Base-by-base conservation (phyloP, 2,113 vertebrate species). In the Mustela lutreola region DNA sequence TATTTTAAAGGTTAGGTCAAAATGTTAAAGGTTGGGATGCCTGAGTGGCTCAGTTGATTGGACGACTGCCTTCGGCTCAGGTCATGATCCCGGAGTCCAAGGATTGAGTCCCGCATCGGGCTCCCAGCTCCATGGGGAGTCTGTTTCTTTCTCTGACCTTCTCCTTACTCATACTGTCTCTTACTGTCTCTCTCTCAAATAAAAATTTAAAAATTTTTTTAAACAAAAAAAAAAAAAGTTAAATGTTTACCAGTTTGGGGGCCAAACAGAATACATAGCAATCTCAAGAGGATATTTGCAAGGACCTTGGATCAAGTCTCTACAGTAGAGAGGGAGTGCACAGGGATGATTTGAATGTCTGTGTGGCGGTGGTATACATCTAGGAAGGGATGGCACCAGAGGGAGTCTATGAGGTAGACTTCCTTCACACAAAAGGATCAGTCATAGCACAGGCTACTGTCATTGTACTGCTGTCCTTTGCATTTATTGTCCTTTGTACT, bases 371-470 rank as follows among this genome's bases (percentile, higher is more conserved):
- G 14, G 2, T 1, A 42, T 15, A 70, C 4, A 31, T 58, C 75
- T 53, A 10, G 33, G 33, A 45, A 3, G 5, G 7, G 33, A 14
- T 26, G 7, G 12, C 31, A 2, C 2, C 8, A 14, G 16, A 4
- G 33, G 22, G 21, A 10, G 48, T 45, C 10, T 10, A 4, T 24
- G n/a, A 85, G 31, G 11, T 31, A 10, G 10, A 67, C 58, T 93
- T 79, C 24, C 45, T 56, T 53, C 58, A 45, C 16, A 26, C 76
- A 78, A 21, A 70, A 73, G 16, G 31, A 42, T 39, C 31, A 82
- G 15, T 22, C 0, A 0, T 11, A 60, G 7, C 18, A 5, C 18
- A 16, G 28, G 36, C n/a, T 65, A 12, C 48, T 76, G 42, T 45
- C 15, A 0, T 45, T 76, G 26, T 76, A 31, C 39, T 42, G 14